Conservation (phyloP, 2,113 vertebrate species). For the Sylvia atricapilla region DNA sequence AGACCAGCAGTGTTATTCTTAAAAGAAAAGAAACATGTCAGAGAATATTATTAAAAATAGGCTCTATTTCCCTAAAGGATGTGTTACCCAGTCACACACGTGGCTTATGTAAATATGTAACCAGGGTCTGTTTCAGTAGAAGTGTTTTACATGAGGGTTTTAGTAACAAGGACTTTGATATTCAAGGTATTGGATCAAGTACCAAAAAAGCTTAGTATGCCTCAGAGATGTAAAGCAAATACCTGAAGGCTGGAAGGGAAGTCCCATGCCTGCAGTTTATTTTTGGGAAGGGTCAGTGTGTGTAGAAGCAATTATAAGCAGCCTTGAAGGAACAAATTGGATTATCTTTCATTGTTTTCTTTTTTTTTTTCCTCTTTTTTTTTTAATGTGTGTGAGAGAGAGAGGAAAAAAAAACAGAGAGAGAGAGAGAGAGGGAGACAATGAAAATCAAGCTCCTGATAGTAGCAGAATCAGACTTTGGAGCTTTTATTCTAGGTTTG, state of each 20-base stretch:
- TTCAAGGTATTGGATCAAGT: conserved; percentile 13
- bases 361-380: too few relatives aligned
- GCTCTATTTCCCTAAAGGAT: not conserved
- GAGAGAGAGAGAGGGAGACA: not conserved
- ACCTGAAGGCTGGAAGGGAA: not conserved
- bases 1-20: not conserved
- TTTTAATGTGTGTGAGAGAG: too few relatives aligned
- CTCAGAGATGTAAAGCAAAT: conserved; percentile 7
- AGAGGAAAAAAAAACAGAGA: too few relatives aligned
- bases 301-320: not conserved
- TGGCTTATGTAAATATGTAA: conserved; percentile 41
- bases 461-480: not conserved
- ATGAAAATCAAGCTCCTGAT: not conserved
- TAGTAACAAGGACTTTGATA: conserved; percentile 29
- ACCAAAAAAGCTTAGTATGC: not conserved
- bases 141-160: not conserved
- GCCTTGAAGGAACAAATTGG: not conserved
- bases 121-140: not conserved
- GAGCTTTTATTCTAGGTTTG: not conserved
- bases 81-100: not conserved
- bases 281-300: not conserved
- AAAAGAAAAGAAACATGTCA: not conserved
- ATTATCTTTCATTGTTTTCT: not conserved
- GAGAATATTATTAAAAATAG: conserved; percentile 18
- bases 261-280: not conserved